Conservation (phyloP, 1,140 invertebrate species). For the Danaus melanippus region DNA sequence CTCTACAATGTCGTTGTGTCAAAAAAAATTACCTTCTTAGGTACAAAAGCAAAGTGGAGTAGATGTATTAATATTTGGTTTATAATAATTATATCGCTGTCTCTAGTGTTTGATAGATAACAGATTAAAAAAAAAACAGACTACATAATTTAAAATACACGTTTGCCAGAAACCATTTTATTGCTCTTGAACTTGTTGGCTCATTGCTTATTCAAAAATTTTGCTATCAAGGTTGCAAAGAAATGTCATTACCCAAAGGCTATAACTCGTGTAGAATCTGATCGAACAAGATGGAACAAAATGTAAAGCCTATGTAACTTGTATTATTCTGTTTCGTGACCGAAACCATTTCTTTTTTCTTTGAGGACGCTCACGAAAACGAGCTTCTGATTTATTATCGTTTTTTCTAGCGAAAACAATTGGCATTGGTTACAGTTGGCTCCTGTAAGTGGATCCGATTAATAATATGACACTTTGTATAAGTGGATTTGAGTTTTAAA, state of each 20-base stretch:
- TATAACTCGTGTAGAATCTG: slow-evolving; percentile 46
- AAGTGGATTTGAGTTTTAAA: too few relatives aligned
- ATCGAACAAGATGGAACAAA: slow-evolving; percentile 53
- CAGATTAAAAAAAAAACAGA: background rate
- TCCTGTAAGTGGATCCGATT: slow-evolving; percentile 41
- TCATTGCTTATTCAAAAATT: slow-evolving; percentile 26
- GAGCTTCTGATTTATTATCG: slow-evolving; percentile 47
- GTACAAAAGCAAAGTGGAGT: too few relatives aligned
- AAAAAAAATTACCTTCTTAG: too few relatives aligned
- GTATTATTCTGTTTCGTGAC: slow-evolving; percentile 54
- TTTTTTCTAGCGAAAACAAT: slow-evolving; percentile 36
- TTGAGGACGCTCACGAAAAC: slow-evolving; percentile 59
- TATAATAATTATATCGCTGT: too few relatives aligned
- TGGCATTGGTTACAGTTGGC: slow-evolving; percentile 25
- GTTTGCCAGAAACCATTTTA: slow-evolving; percentile 6
- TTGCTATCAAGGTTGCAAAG: slow-evolving; percentile 40
- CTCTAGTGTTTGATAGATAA: too few relatives aligned
- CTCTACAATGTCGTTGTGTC: too few relatives aligned
- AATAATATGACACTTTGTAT: slow-evolving; percentile 25
- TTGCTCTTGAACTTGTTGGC: slow-evolving; percentile 43
- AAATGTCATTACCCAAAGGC: slow-evolving; percentile 33
- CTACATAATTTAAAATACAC: background rate
- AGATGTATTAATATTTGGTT: too few relatives aligned
- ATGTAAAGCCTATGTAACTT: slow-evolving; percentile 47
- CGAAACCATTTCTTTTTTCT: slow-evolving; percentile 47